These are phyloP conservation scores for Xiphophorus birchmanni DNA, from an alignment of 2,797 vertebrate species.

Conservation along the genomic window DNA sequence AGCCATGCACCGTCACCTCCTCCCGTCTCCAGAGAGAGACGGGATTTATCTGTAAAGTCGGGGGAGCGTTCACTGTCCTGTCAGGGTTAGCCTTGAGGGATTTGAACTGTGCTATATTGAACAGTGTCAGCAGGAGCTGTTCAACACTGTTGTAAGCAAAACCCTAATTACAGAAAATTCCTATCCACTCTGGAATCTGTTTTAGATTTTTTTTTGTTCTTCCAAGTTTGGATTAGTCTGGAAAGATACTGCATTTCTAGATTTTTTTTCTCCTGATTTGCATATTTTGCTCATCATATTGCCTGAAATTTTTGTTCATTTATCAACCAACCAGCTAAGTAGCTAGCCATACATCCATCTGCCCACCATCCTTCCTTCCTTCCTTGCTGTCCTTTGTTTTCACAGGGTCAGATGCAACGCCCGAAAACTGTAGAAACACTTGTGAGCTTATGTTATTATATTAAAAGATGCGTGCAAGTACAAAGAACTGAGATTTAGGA, in stretches of 20 bases:
- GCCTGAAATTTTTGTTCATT: not conserved
- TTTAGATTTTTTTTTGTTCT: not conserved
- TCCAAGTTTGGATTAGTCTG: not conserved
- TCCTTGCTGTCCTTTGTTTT: conserved; percentile 2
- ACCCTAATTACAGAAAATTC: not conserved
- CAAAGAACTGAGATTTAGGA: not conserved
- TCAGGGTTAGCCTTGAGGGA: conserved; percentile 50
- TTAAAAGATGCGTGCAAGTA: not conserved
- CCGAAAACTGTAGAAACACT: not conserved
- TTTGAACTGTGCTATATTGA: conserved; percentile 24
- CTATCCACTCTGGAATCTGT: not conserved
- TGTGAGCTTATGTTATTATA: not conserved
- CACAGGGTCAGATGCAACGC: not conserved
- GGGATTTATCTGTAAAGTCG: conserved; percentile 51
- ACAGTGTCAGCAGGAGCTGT: conserved; percentile 18
- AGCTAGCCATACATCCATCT: not conserved
- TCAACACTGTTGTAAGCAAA: conserved; percentile 1
- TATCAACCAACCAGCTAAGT: not conserved
- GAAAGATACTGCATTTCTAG: not conserved
- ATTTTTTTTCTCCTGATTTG: too few relatives aligned
- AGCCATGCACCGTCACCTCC: conserved; percentile 39
- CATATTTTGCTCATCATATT: not conserved
- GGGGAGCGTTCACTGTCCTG: conserved; percentile 41
- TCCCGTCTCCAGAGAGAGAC: conserved; percentile 33
- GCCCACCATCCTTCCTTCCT: not conserved